Evolutionary conservation across 2,888 invertebrate species (phyloP).

Genomic region (Danaus chrysippus): DNA sequence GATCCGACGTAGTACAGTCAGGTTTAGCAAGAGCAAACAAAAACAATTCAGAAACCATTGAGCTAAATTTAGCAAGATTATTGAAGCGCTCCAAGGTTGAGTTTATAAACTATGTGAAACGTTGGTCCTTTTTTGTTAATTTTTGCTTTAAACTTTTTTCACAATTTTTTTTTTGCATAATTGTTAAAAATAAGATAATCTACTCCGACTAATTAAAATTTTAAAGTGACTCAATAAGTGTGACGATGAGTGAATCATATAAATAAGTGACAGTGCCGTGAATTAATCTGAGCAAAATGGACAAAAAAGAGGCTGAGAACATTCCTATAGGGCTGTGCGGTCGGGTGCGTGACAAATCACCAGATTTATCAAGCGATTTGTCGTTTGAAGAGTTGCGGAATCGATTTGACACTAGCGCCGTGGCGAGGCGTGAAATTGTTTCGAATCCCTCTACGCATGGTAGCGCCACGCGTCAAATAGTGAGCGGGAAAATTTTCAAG

Average conservation of each 20-base stretch:
- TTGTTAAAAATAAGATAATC: neutral
- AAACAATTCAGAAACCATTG: conserved; percentile 31
- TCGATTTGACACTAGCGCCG: conserved; percentile 68
- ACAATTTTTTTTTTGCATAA: neutral
- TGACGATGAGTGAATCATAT: conserved; percentile 21
- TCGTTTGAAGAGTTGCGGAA: conserved; percentile 71
- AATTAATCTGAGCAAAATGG: conserved; percentile 35
- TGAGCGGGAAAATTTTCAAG: conserved; percentile 82
- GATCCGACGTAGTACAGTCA: conserved; percentile 19
- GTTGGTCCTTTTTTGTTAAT: neutral
- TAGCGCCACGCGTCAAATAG: conserved; percentile 71
- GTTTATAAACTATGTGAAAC: conserved; percentile 9
- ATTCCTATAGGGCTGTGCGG: conserved; percentile 49
- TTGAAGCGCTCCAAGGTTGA: conserved; percentile 17
- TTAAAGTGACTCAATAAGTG: conserved; percentile 1
- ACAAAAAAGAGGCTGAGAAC: conserved; percentile 40
- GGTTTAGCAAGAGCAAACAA: conserved; percentile 28
- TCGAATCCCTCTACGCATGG: conserved; percentile 72
- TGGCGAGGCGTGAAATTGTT: conserved; percentile 59
- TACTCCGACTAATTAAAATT: neutral
- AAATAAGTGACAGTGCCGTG: conserved; percentile 28
- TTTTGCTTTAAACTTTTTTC: neutral
- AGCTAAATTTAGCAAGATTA: conserved; percentile 30
- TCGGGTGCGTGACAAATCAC: conserved; percentile 61
- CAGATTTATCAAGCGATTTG: conserved; percentile 57